A percentile compares a stretch with the other conserved stretches of the same genome.
phyloP scores from a whole-genome alignment of 2,113 vertebrate species.

The Syngnathoides biaculeatus region DNA sequence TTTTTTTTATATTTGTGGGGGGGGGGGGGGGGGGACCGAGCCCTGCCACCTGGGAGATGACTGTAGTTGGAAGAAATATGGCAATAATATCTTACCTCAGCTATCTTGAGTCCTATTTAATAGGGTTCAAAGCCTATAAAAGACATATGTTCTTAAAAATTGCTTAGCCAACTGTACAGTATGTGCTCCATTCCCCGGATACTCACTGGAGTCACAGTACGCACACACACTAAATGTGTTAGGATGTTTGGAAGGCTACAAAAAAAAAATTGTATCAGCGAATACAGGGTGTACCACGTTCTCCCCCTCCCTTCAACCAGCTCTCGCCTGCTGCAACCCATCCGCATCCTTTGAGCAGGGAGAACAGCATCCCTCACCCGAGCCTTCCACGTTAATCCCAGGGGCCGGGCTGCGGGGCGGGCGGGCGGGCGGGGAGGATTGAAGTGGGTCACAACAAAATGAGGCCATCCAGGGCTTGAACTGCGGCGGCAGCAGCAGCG shows the following conservation, averaged over 20 bases:
- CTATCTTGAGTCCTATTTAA: not conserved
- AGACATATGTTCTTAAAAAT: not conserved
- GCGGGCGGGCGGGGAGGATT: constrained; percentile 1
- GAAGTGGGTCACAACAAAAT: constrained; percentile 67
- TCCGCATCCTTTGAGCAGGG: constrained; percentile 20
- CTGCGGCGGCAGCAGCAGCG: constrained; percentile 31
- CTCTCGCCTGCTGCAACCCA: not conserved
- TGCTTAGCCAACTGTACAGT: not conserved
- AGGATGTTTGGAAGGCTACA: constrained; percentile 8
- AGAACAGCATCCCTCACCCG: constrained; percentile 9
- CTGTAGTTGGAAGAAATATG: not conserved
- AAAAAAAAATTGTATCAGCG: constrained; percentile 16
- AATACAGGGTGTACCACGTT: constrained; percentile 1
- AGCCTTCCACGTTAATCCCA: constrained; percentile 44
- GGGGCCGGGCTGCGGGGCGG: constrained; percentile 25
- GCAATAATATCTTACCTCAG: not conserved
- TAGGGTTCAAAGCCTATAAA: not conserved
- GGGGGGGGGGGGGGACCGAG: not conserved
- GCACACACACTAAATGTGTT: not conserved
- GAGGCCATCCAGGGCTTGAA: constrained; percentile 55
- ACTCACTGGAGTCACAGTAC: constrained; percentile 6
- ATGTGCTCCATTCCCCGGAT: constrained; percentile 1
- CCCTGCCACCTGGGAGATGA: not conserved
- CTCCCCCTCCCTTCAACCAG: not conserved
- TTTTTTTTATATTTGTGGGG: not conserved